phyloP scores from a whole-genome alignment of 2,797 vertebrate species.

The Sebastes aleutianus region DNA sequence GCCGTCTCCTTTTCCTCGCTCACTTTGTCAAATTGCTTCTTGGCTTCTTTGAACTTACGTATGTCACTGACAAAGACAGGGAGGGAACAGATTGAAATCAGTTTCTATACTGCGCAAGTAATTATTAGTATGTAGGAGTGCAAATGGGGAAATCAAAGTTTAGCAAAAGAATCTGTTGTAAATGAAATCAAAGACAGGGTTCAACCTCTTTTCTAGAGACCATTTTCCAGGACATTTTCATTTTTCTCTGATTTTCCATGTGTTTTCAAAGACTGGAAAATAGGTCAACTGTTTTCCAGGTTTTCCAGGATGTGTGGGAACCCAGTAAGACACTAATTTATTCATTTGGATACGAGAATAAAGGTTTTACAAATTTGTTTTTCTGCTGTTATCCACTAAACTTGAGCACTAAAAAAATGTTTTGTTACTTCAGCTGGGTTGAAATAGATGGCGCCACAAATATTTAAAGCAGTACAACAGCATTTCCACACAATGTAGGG shows the following conservation, averaged over 20 bases:
- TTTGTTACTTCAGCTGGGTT: background rate
- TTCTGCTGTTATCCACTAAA: background rate
- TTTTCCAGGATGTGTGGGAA: background rate
- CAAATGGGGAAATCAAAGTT: background rate
- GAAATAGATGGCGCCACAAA: background rate
- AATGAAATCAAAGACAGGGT: too few species aligned
- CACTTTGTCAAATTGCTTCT: conserved; percentile 98
- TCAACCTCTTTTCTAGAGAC: too few species aligned
- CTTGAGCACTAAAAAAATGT: background rate
- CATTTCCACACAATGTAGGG: background rate
- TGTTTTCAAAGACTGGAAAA: background rate
- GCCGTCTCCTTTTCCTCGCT: conserved; percentile 98
- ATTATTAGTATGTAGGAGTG: background rate
- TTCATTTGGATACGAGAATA: background rate
- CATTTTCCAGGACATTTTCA: background rate
- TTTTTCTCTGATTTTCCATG: background rate
- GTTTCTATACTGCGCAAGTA: background rate
- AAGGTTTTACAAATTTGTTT: background rate
- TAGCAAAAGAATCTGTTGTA: background rate
- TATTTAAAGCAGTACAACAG: background rate
- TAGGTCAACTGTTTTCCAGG: background rate
- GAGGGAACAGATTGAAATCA: background rate
- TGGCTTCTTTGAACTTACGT: conserved; percentile 96
- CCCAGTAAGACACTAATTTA: background rate
- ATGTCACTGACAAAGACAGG: conserved; percentile 85